Base-by-base conservation (phyloP, 2,888 invertebrate genomes). In the Phrixothrix hirtus region DNA sequence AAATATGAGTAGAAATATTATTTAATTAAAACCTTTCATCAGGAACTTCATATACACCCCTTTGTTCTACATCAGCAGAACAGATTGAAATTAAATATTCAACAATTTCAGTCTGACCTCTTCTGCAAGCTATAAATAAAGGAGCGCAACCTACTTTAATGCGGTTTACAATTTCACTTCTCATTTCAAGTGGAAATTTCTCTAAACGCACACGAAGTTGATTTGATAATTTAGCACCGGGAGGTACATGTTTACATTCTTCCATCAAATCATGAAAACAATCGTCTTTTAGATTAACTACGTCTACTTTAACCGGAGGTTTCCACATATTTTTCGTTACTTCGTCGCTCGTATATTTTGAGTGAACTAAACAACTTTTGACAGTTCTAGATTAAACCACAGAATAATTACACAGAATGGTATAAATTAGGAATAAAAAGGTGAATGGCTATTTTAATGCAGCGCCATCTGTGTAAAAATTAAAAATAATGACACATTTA, bases 81-180 rank as follows among this genome's bases (percentile, higher is more conserved):
- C 95, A 95, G 47, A 85, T 83, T 48, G 83, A 84, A 58, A 94
- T 83, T 27, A 95, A 81, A 77, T 92, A 95, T 73, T 92, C 89
- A 6, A 88, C 92, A 56, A 93, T 85, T 75, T 90, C 88, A 10
- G 85, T 83, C 75, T 89, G 88, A 39, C 92, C 92, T 66, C 87
- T 83, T 76, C 87, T 85, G 70, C 85, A 84, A 3, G 88, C 88
- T 58, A 87, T 81, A 75, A 93, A 92, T 62, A 93, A 78, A 29
- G 92, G 91, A 27, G 92, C 85, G 77, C 89, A 90, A 11, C 89
- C 89, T 62, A 87, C 87, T 66, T 83, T 84, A 50, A 83, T 79
- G 49, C 87, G 82, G 60, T 81, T 80, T 13, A 85, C 87, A 63
- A 92, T 81, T 64, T 85, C 85, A 60, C 82, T 82, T 21, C 91